Percentiles rank a stretch among this genome's conserved stretches.
Conservation (phyloP, 2,797 vertebrate genomes). For the Gadopsis bispinosus region DNA sequence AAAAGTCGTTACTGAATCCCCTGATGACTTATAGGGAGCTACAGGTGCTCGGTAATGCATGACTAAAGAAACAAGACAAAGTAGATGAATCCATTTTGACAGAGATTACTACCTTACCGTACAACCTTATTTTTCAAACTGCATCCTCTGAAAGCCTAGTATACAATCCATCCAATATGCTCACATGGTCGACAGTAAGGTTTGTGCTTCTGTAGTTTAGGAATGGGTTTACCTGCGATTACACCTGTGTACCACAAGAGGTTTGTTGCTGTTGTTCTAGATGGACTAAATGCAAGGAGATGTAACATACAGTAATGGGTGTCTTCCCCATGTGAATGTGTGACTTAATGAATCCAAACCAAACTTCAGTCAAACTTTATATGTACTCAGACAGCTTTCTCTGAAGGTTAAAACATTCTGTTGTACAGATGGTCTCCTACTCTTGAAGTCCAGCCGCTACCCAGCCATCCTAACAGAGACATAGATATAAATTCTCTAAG, state of each 20-base stretch:
- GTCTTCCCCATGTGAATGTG: neutral
- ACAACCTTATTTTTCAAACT: conserved; percentile 6
- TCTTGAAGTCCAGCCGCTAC: too few relatives aligned
- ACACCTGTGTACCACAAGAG: neutral
- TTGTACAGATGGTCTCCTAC: neutral
- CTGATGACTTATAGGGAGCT: neutral
- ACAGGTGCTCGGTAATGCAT: neutral
- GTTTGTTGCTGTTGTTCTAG: neutral
- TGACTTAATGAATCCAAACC: neutral
- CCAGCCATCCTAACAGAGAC: neutral
- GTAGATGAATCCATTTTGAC: neutral
- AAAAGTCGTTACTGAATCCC: neutral
- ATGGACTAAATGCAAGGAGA: too few relatives aligned
- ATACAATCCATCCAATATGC: neutral
- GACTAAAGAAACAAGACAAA: neutral
- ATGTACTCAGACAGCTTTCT: conserved; percentile 4
- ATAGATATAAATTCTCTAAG: neutral
- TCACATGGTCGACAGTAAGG: neutral
- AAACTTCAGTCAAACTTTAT: conserved; percentile 27
- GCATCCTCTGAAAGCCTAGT: neutral
- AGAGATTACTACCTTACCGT: neutral
- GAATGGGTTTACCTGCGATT: neutral
- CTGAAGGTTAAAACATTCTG: conserved; percentile 3
- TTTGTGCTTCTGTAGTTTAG: neutral
- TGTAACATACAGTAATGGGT: too few relatives aligned